phyloP scores from a whole-genome alignment of 2,113 vertebrate genomes.

The Seriola dumerili region DNA sequence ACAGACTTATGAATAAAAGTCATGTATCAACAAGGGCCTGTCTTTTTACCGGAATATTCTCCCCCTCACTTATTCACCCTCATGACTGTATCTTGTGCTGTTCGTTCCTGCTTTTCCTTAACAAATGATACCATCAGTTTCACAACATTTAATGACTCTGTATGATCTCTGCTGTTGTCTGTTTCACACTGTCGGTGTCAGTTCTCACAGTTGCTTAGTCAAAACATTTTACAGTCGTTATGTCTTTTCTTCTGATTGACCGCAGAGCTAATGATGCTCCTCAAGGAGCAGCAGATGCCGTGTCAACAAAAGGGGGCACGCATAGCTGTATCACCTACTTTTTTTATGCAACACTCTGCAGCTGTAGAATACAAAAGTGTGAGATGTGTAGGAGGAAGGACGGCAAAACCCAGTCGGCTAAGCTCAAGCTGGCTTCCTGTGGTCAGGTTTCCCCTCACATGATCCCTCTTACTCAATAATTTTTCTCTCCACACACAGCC shows the following conservation, averaged over 20 bases:
- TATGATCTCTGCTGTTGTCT: no score
- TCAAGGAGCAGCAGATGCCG: neutral
- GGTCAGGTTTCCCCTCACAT: conserved; percentile 52
- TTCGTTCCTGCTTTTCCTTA: neutral
- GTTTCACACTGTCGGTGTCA: no score
- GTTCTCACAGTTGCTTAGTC: no score
- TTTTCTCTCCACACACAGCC: neutral
- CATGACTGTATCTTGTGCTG: neutral
- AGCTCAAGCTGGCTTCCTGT: conserved; percentile 35
- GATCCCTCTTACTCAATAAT: conserved; percentile 41
- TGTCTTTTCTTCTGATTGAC: neutral
- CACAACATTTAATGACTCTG: conserved; percentile 2
- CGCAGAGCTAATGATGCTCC: neutral
- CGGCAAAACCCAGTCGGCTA: neutral
- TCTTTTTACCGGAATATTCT: conserved; percentile 30
- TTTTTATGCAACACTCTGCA: neutral
- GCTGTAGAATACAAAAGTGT: neutral
- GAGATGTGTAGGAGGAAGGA: neutral
- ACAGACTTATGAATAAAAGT: neutral
- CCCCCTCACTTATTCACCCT: neutral
- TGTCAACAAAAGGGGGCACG: neutral
- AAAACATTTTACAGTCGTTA: no score
- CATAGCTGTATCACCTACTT: accelerated
- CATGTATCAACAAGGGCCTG: conserved; percentile 51
- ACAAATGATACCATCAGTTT: neutral